These are phyloP conservation scores for Homalodisca vitripennis DNA, from an alignment of 1,140 invertebrate genomes.

Conservation along the genomic window DNA sequence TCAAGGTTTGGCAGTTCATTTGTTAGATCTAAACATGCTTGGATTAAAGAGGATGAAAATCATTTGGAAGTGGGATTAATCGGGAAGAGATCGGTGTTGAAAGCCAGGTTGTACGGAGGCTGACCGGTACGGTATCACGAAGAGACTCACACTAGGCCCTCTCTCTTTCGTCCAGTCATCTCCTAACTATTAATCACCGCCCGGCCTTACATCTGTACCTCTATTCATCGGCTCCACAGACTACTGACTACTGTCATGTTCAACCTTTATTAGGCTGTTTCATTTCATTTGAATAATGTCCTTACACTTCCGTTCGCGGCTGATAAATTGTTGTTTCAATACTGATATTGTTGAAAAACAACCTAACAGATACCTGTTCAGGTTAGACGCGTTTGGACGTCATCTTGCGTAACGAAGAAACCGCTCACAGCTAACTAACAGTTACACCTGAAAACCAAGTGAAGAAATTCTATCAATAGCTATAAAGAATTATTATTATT, in stretches of 20 bases:
- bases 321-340: slow-evolving; percentile 4
- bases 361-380: too few species aligned
- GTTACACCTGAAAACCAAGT: too few species aligned
- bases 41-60: too few species aligned
- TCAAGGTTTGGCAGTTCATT: too few species aligned
- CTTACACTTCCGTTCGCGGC: slow-evolving; percentile 7
- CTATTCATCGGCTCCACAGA: slow-evolving; percentile 5
- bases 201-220: slow-evolving; percentile 21
- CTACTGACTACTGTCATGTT: slow-evolving; percentile 5
- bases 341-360: not conserved
- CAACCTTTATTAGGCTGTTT: slow-evolving; percentile 19
- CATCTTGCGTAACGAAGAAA: too few species aligned
- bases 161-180: not conserved
- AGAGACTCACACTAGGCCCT: not conserved
- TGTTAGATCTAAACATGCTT: too few species aligned
- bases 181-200: slow-evolving; percentile 10
- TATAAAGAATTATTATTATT: too few species aligned
- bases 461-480: too few species aligned
- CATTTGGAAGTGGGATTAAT: not conserved
- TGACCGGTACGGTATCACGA: not conserved
- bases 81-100: not conserved
- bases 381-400: too few species aligned
- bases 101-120: not conserved
- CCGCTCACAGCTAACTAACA: too few species aligned
- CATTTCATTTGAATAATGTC: slow-evolving; percentile 14